A percentile compares a stretch with the other conserved stretches of the same genome.
Evolutionary conservation across 2,797 vertebrate genomes (phyloP).

Genomic region (Gadopsis marmoratus): DNA sequence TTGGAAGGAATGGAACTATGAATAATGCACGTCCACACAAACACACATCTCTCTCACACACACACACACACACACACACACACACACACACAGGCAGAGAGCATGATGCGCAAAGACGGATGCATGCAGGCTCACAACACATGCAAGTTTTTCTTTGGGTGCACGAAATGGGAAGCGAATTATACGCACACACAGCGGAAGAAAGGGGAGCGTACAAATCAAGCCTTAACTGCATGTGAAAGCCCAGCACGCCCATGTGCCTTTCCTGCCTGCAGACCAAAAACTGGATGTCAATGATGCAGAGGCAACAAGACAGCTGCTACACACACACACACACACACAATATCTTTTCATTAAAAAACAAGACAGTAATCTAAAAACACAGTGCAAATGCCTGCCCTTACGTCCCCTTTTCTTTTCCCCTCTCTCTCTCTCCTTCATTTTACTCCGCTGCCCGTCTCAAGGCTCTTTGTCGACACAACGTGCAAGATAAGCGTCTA

Average conservation of each 20-base stretch:
- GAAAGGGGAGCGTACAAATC: slow-evolving; percentile 36
- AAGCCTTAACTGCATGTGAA: slow-evolving; percentile 73
- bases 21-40: slow-evolving; percentile 36
- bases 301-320: slow-evolving; percentile 65
- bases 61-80: no score
- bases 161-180: slow-evolving; percentile 19
- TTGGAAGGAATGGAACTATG: slow-evolving; percentile 31
- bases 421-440: neutral
- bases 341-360: slow-evolving; percentile 27
- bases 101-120: slow-evolving; percentile 7
- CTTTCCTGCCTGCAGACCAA: slow-evolving; percentile 68
- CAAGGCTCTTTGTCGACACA: slow-evolving; percentile 1
- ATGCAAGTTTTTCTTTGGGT: neutral
- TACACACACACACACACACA: slow-evolving; percentile 30
- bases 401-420: neutral
- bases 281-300: slow-evolving; percentile 61
- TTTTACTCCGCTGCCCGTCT: slow-evolving; percentile 27
- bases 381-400: slow-evolving; percentile 1
- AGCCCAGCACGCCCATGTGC: slow-evolving; percentile 64
- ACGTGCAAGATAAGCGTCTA: slow-evolving; percentile 4
- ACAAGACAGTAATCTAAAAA: slow-evolving; percentile 22
- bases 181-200: slow-evolving; percentile 13
- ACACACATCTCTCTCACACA: neutral
- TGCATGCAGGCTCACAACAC: neutral
- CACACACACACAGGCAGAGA: no score